Conservation (phyloP, 1,140 invertebrate genomes). For the Drosophila lowei region DNA sequence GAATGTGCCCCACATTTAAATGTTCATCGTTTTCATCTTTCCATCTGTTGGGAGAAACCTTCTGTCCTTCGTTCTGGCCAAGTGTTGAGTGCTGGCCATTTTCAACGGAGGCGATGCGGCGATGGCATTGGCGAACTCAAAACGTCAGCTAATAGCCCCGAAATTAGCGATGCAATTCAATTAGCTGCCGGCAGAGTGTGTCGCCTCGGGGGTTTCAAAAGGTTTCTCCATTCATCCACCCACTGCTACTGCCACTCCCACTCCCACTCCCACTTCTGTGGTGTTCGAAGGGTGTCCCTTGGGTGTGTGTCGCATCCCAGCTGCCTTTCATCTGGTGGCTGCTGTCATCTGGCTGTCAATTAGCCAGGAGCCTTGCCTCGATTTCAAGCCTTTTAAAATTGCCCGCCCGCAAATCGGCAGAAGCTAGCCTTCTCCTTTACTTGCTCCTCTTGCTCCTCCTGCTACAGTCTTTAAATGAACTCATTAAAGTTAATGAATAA, state of each 20-base stretch:
- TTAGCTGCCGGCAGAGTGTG: conserved; percentile 45
- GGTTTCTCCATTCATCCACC: not conserved
- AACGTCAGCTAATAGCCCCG: conserved; percentile 64
- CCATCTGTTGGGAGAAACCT: not conserved
- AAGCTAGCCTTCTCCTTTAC: not conserved
- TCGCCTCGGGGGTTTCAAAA: conserved; percentile 3
- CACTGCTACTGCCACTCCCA: not conserved
- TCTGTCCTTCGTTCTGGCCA: not conserved
- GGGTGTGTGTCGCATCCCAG: conserved; percentile 21
- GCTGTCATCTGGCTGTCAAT: conserved; percentile 54
- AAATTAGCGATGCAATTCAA: conserved; percentile 73
- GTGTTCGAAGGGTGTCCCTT: no score
- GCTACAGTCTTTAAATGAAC: conserved; percentile 48
- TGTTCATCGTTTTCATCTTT: not conserved
- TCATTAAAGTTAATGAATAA: conserved; percentile 80
- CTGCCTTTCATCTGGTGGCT: conserved; percentile 46
- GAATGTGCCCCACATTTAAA: not conserved
- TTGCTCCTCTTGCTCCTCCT: not conserved
- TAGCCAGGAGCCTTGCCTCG: conserved; percentile 64
- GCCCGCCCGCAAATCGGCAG: conserved; percentile 57
- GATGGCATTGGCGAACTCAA: conserved; percentile 20
- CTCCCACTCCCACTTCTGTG: no score
- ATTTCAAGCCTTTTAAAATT: conserved; percentile 75
- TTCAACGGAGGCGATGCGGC: not conserved
- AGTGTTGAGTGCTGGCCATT: conserved; percentile 43